A percentile compares a stretch with the other conserved stretches of the same genome.
Evolutionary conservation across 2,888 invertebrate species (phyloP).

Genomic region (Dusona sp.): DNA sequence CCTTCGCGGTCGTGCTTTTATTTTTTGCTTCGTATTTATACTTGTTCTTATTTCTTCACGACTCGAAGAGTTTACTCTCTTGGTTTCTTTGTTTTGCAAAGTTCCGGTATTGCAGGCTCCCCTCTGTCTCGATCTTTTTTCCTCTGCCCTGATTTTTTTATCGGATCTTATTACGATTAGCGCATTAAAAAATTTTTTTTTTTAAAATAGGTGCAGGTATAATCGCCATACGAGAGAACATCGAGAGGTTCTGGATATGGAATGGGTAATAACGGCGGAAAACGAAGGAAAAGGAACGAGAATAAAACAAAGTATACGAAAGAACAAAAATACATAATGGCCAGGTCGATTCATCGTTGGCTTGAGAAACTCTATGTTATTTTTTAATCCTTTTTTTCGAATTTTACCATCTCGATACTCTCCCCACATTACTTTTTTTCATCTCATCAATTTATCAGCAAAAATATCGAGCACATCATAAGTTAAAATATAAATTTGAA

Average conservation of each 20-base stretch:
- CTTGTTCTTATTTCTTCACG: slow-evolving; percentile 27
- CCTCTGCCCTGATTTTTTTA: slow-evolving; percentile 13
- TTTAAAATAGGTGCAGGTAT: slow-evolving; percentile 10
- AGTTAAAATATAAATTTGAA: neutral
- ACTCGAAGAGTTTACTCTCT: slow-evolving; percentile 18
- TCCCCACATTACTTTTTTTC: neutral
- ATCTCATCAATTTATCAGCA: neutral
- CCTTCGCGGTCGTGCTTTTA: slow-evolving; percentile 3
- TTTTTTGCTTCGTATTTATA: slow-evolving; percentile 19
- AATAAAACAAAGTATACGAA: neutral
- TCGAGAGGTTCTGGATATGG: slow-evolving; percentile 9
- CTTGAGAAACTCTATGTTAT: neutral
- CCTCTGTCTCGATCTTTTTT: slow-evolving; percentile 24
- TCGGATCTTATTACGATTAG: slow-evolving; percentile 35
- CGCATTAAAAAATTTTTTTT: slow-evolving; percentile 34
- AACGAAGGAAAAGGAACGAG: neutral
- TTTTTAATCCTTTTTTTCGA: neutral
- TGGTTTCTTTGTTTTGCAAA: slow-evolving; percentile 6
- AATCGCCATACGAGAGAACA: slow-evolving; percentile 35
- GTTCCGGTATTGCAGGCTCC: neutral
- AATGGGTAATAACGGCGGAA: slow-evolving; percentile 35
- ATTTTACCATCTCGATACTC: neutral
- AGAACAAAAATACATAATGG: slow-evolving; percentile 17
- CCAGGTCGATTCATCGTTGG: neutral
- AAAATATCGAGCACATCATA: neutral